These are phyloP conservation scores for Sebastes alutus DNA, from an alignment of 2,797 vertebrate species.

Conservation along the genomic window DNA sequence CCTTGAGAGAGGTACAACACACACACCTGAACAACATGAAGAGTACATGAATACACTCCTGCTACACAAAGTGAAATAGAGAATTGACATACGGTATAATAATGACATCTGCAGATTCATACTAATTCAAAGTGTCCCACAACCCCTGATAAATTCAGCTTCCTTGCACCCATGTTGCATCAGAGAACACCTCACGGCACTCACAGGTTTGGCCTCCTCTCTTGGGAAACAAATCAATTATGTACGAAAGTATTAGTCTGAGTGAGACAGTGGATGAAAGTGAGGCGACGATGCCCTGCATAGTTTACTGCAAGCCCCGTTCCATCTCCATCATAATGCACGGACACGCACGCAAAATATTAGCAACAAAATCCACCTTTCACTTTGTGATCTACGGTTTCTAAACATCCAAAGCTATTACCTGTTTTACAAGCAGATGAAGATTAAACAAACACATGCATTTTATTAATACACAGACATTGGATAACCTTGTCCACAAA, in stretches of 20 bases:
- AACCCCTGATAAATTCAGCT: background rate
- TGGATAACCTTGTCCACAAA: conserved; percentile 43
- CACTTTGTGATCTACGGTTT: background rate
- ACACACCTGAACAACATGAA: background rate
- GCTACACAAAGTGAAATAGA: background rate
- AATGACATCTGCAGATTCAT: background rate
- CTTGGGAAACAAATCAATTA: conserved; percentile 52
- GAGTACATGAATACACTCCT: background rate
- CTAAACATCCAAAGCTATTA: background rate
- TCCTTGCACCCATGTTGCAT: conserved; percentile 66
- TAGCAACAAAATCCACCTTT: background rate
- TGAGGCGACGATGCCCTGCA: conserved; percentile 13
- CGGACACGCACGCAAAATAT: background rate
- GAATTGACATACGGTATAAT: background rate
- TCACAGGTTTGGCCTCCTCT: conserved; percentile 19
- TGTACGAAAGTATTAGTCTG: conserved; percentile 35
- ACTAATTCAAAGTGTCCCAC: background rate
- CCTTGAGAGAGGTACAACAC: conserved; percentile 91
- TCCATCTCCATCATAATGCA: background rate
- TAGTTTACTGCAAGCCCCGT: too few relatives aligned
- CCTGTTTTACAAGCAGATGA: background rate
- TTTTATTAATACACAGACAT: conserved; percentile 28
- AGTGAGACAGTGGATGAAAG: conserved; percentile 38
- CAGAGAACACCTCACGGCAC: conserved; percentile 23
- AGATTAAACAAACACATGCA: conserved; percentile 25